Base-by-base conservation (phyloP, 2,113 vertebrate species). In the Gobiocypris rarus region DNA sequence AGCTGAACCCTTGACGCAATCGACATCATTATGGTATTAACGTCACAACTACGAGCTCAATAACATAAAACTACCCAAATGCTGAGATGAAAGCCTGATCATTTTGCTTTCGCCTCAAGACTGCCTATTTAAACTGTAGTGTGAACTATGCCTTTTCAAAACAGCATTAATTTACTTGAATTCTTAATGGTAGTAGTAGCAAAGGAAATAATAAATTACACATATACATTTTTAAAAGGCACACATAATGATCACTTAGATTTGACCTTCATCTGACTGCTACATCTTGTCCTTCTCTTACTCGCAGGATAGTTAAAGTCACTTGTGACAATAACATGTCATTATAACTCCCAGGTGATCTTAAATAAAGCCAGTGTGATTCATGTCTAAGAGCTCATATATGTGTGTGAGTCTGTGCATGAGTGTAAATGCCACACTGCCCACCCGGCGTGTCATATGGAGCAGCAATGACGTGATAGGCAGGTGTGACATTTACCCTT, bases 401-500 rank as follows among this genome's bases (percentile, higher is more conserved):
- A 34, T 69, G 26, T 81, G 50, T 69, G 41, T 43, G 56, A 61
- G 61, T 78, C 43, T 84, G 71, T 19, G 73, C 15, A 28, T 54
- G 74, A 34, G 83, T 89, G 89, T 89, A 93, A 94, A 94, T 94
- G 93, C 90, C 93, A 94, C 86, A 83, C 91, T 92, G 92, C 89
- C 91, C 85, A 88, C 85, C 85, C 74, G 84, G 85, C 50, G 54
- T 89, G 81, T 92, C 91, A 86, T 69, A 79, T 88, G 89, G 86
- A 87, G 88, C 89, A 89, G 89, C 88, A 89, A 89, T 91, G 90
- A 89, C 82, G 85, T 92, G 93, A 93, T 84, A 77, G 94, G 92
- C 93, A 92, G 93, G 91, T 91, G 88, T 94, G 94, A 92, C 94
- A 94, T 94, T 94, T 94, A 94, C 91, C 89, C 92, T 91, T 56